These are phyloP conservation scores for Acronicta leporina DNA, from an alignment of 2,888 invertebrate genomes.

Conservation along the genomic window DNA sequence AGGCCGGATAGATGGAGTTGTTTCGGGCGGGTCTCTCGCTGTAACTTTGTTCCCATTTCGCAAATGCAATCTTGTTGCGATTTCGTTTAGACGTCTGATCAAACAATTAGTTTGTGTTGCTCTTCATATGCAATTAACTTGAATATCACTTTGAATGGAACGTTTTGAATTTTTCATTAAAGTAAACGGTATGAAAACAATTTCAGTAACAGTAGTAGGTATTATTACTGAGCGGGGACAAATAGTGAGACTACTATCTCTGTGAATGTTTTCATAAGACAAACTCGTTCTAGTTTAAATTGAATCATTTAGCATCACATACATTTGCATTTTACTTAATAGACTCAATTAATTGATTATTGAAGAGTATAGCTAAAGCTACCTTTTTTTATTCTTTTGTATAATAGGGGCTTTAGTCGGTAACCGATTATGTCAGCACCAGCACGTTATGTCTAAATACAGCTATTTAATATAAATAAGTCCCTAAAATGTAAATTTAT, in stretches of 20 bases:
- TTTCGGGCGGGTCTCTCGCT: constrained; percentile 29
- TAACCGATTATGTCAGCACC: no score
- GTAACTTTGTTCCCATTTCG: constrained; percentile 61
- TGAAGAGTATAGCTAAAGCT: no score
- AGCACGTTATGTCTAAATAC: no score
- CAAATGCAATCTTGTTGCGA: constrained; percentile 70
- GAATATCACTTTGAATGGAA: constrained; percentile 28
- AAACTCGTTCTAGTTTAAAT: constrained; percentile 1
- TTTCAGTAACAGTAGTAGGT: constrained; percentile 4
- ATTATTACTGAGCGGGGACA: neutral
- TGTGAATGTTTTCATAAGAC: constrained; percentile 1
- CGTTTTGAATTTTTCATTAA: constrained; percentile 22
- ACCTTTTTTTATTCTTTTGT: no score
- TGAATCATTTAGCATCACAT: neutral
- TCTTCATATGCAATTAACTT: constrained; percentile 55
- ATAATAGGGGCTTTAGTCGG: no score
- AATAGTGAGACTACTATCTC: neutral
- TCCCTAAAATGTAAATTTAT: no score
- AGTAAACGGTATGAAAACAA: constrained; percentile 6
- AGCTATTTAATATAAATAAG: no score
- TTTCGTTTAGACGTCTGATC: constrained; percentile 64
- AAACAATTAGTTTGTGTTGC: constrained; percentile 63
- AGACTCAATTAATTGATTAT: no score
- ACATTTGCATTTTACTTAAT: neutral
- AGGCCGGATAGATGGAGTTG: constrained; percentile 43